Evolutionary conservation across 2,113 vertebrate genomes (phyloP).

Genomic region (Myotis yumanensis): DNA sequence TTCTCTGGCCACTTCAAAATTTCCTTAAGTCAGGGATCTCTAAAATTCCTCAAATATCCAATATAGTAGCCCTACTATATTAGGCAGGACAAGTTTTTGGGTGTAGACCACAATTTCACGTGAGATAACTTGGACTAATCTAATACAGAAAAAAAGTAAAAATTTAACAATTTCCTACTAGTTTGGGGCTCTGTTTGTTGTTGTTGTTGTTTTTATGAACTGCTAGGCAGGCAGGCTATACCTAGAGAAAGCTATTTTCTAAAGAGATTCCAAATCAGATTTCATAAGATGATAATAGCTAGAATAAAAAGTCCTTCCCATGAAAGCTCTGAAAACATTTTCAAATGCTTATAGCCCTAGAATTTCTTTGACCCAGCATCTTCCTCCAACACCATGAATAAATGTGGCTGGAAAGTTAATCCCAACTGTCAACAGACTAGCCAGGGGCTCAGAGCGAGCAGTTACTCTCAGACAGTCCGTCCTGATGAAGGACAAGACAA

Average conservation of each 20-base stretch:
- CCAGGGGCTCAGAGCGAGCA: constrained; percentile 10
- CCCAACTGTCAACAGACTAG: neutral
- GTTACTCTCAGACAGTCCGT: neutral
- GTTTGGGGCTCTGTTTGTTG: constrained; percentile 17
- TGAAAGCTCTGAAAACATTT: constrained; percentile 46
- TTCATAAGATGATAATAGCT: constrained; percentile 72
- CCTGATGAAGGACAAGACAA: constrained; percentile 29
- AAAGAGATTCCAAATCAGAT: constrained; percentile 73
- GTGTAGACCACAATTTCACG: neutral
- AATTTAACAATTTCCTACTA: neutral
- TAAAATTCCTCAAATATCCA: constrained; percentile 5
- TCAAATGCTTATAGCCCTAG: constrained; percentile 47
- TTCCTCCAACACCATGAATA: constrained; percentile 33
- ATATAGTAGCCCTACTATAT: neutral
- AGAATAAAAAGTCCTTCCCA: constrained; percentile 61
- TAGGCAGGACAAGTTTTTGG: neutral
- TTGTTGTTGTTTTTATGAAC: constrained; percentile 55
- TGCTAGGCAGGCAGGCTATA: constrained; percentile 33
- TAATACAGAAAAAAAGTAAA: neutral
- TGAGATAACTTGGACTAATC: neutral
- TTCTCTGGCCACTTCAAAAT: neutral
- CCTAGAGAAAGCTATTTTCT: constrained; percentile 65
- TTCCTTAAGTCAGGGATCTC: neutral
- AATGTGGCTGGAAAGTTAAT: constrained; percentile 53
- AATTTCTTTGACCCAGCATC: constrained; percentile 4